Evolutionary conservation across 2,888 invertebrate genomes (phyloP), one percentile per base, ranked within the genome.

Genomic region (Drosophila colorata): DNA sequence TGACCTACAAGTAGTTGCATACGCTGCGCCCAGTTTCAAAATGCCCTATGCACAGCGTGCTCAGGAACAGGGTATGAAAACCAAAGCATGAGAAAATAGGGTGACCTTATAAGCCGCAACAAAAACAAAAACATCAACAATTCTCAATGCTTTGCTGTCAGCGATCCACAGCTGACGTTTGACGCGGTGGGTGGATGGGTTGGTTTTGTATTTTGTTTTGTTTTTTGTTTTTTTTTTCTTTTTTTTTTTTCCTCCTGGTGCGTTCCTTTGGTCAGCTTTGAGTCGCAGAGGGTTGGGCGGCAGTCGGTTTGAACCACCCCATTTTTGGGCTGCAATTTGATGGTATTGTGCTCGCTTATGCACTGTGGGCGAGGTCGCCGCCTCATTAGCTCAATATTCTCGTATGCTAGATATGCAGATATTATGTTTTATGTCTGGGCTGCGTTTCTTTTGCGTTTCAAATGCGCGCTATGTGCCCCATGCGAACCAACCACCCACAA

Each of bases 301-400:
- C 37, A 20, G 28, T 23, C 49, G 40, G 31, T 31, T 20, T 14
- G 20, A 60, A 40, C 56, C 74, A 51, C 49, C 74, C 74, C 40
- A 47, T 40, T 25, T 52, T 52, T 44, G 44, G 58, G 20, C 40
- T 38, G 74, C 53, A 58, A 55, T 48, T 55, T 43, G 59, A 52
- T 52, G 44, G 59, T 28, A 68, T 52, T 68, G 68, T 68, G 58
- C 46, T 2, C 28, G 35, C 18, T 14, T 14, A 28, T 16, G 53
- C 44, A 25, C 16, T 25, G 57, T 74, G 70, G 61, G 67, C 74
- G 87, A 87, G 83, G 82, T 71, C 82, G 70, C 52, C 74, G 74
- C 59, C 88, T 87, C 81, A 81, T 81, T 81, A 81, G 81, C 77
- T 16, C 43, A 53, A 43, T 43, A 33, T 4, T 33, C 14, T 37